Conservation (phyloP, 1,140 invertebrate genomes). For the Platyscapa corneri region DNA sequence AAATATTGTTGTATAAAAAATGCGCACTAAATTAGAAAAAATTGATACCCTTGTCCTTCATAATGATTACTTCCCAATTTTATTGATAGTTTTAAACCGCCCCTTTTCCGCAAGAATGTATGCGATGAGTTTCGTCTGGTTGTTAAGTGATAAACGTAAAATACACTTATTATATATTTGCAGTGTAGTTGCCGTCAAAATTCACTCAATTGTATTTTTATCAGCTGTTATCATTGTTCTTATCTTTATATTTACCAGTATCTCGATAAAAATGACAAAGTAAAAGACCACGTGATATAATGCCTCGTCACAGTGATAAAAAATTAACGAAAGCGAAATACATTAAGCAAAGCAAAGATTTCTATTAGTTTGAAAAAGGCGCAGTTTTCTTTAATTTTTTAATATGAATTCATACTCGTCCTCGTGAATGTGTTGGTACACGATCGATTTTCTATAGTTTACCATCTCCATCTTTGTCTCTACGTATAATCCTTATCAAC, state of each 20-base stretch:
- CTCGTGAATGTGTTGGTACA: not conserved
- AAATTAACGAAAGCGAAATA: no score
- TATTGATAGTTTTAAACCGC: not conserved
- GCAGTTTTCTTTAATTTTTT: not conserved
- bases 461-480: not conserved
- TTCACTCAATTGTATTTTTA: not conserved
- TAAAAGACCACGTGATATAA: not conserved
- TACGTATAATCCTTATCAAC: not conserved
- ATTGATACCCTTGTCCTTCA: not conserved
- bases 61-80: not conserved
- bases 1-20: not conserved
- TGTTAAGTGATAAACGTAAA: not conserved
- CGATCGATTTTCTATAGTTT: conserved; percentile 14
- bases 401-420: not conserved
- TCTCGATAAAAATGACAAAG: not conserved
- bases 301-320: no score
- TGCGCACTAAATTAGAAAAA: conserved; percentile 2
- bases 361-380: no score
- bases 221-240: not conserved
- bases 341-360: no score
- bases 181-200: not conserved
- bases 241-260: not conserved
- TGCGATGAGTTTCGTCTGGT: not conserved
- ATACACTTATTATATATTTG: not conserved
- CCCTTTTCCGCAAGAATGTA: not conserved